Conservation (phyloP, 2,113 vertebrate species). For the Sylvia atricapilla region DNA sequence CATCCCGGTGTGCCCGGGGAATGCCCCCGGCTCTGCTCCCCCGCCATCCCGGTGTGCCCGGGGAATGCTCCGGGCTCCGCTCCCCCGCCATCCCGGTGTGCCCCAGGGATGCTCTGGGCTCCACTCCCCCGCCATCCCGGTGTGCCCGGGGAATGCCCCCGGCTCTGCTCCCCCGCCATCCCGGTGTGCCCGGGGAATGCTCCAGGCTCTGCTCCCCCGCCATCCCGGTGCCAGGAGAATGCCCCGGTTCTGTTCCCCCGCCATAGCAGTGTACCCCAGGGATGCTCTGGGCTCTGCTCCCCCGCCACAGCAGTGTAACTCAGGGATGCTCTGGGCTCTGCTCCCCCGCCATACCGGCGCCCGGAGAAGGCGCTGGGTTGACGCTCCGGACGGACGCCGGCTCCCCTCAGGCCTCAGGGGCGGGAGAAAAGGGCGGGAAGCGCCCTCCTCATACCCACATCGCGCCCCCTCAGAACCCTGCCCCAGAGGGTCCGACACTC, state of each 20-base stretch:
- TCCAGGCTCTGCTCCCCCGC: accelerated
- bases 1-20: neutral
- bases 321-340: neutral
- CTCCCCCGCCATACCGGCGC: accelerated
- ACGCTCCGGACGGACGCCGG: neutral
- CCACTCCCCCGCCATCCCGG: accelerated
- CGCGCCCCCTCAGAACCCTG: neutral
- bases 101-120: accelerated
- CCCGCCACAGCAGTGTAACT: too few species aligned
- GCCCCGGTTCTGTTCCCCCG: accelerated
- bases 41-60: neutral
- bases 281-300: neutral
- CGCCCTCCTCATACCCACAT: neutral
- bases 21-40: neutral
- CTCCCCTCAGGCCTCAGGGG: neutral
- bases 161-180: neutral
- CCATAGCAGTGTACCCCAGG: neutral
- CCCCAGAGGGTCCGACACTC: neutral
- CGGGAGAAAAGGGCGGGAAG: neutral
- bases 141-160: too few species aligned
- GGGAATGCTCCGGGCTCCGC: neutral
- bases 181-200: accelerated
- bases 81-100: neutral
- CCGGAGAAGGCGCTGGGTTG: accelerated
- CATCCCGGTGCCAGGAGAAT: accelerated